phyloP scores from a whole-genome alignment of 2,888 invertebrate species.

The Steinernema carpocapsae region DNA sequence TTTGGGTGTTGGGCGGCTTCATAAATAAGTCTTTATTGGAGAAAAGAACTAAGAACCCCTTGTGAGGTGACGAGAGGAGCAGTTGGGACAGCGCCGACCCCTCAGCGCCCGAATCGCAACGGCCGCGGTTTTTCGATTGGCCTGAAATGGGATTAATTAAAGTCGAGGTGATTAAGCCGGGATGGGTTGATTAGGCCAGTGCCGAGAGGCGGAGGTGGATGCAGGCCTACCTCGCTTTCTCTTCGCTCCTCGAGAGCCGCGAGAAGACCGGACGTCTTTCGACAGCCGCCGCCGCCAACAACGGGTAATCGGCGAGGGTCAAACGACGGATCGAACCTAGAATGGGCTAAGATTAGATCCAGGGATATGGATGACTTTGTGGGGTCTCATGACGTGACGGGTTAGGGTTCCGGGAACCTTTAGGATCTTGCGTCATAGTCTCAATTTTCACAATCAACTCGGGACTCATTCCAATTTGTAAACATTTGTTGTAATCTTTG shows the following conservation, averaged over 20 bases:
- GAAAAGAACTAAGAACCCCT: neutral
- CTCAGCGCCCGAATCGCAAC: constrained; percentile 7
- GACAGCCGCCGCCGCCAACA: neutral
- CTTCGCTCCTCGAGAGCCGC: constrained; percentile 7
- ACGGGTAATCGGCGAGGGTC: constrained; percentile 1
- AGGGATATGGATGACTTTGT: too few relatives aligned
- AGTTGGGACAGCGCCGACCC: too few relatives aligned
- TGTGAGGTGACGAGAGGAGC: too few relatives aligned
- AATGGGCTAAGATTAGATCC: too few relatives aligned
- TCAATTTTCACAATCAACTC: too few relatives aligned
- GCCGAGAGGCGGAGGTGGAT: neutral
- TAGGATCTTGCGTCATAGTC: neutral
- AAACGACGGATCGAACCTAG: neutral
- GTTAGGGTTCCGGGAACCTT: neutral
- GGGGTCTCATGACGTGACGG: too few relatives aligned
- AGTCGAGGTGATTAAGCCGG: too few relatives aligned
- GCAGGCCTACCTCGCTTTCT: neutral
- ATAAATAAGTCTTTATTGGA: constrained; percentile 11
- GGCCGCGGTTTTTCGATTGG: constrained; percentile 13
- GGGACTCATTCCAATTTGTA: too few relatives aligned
- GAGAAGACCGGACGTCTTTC: neutral
- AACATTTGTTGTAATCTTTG: too few relatives aligned
- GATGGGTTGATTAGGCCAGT: neutral
- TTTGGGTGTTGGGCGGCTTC: neutral
- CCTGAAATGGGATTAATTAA: too few relatives aligned